Evolutionary conservation across 2,113 vertebrate genomes (phyloP), one percentile per base, ranked within the genome.

Genomic region (Lampris megalopsis): DNA sequence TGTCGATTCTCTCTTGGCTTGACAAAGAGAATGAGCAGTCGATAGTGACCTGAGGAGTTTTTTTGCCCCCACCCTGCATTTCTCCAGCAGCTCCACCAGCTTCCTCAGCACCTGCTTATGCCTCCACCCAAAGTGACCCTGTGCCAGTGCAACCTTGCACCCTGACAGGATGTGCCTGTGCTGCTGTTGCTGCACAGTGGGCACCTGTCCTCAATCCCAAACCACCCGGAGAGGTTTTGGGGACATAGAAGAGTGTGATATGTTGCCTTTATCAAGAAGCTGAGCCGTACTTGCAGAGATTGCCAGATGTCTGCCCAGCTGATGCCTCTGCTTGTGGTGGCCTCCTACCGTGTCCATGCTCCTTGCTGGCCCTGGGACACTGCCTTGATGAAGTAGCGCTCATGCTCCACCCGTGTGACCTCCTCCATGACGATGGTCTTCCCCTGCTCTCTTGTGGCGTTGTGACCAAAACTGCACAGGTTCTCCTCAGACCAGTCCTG

Each of bases 351-450:
- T 68, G 71, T 73, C 68, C 68, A 77, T 8, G 41, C 41, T 56
- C 68, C 57, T 8, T 81, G 67, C 50, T 42, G 61, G 2, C 62
- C 53, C 61, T 72, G 45, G 10, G n/a, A 41, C 47, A 65, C 48
- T 0, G 59, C 57, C 47, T 68, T 73, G n/a, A 67, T 50, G 38
- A 37, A 68, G 6, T 45, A 68, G 1, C 11, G 4, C 10, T 77
- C 73, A 56, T 72, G 4, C 43, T 45, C 43, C 7, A 7, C 4
- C 7, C 43, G 4, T 13, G 49, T 45, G 24, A 76, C 54, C 59
- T 80, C 78, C 6, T 60, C 38, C 6, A 80, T 37, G 11, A 66
- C 62, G 13, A 78, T 57, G 45, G 66, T 54, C 8, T 78, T 78
- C 60, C 43, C 56, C 41, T 71, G 60, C 37, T 76, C 62, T 6